A percentile compares a stretch with the other conserved stretches of the same genome.
phyloP scores from a whole-genome alignment of 1,140 invertebrate genomes.

The Battus philenor region DNA sequence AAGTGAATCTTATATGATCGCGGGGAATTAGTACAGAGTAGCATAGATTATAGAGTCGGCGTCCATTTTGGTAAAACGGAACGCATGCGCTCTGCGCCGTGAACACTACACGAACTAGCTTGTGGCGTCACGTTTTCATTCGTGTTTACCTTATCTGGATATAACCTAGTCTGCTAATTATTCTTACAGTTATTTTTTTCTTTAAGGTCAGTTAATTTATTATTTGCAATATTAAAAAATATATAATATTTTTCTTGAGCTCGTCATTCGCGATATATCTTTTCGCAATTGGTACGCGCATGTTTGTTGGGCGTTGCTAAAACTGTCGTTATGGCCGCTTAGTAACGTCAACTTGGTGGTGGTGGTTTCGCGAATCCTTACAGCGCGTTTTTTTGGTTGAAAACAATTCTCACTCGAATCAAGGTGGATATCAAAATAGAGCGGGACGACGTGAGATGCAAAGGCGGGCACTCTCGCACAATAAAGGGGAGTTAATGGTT shows the following conservation, averaged over 20 bases:
- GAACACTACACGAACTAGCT: background rate
- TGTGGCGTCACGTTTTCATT: background rate
- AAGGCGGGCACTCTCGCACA: constrained; percentile 64
- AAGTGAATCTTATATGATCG: too few relatives aligned
- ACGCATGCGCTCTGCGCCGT: background rate
- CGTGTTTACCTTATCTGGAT: background rate
- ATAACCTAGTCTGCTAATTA: background rate
- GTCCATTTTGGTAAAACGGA: constrained; percentile 2
- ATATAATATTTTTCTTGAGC: background rate
- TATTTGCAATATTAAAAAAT: background rate
- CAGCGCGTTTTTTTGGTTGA: constrained; percentile 37
- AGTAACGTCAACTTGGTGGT: constrained; percentile 56
- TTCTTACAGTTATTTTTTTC: background rate
- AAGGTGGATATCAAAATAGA: constrained; percentile 43
- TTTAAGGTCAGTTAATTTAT: background rate
- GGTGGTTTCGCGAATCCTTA: constrained; percentile 46
- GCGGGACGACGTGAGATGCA: constrained; percentile 63
- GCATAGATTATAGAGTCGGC: too few relatives aligned
- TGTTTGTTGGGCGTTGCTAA: constrained; percentile 49
- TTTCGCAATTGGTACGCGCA: background rate
- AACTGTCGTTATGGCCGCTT: constrained; percentile 57
- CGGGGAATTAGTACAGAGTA: background rate
- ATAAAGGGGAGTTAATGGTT: constrained; percentile 62
- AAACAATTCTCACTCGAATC: constrained; percentile 29
- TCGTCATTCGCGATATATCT: too few relatives aligned